Evolutionary conservation across 2,888 invertebrate genomes (phyloP).

Genomic region (Perizoma affinitatum): DNA sequence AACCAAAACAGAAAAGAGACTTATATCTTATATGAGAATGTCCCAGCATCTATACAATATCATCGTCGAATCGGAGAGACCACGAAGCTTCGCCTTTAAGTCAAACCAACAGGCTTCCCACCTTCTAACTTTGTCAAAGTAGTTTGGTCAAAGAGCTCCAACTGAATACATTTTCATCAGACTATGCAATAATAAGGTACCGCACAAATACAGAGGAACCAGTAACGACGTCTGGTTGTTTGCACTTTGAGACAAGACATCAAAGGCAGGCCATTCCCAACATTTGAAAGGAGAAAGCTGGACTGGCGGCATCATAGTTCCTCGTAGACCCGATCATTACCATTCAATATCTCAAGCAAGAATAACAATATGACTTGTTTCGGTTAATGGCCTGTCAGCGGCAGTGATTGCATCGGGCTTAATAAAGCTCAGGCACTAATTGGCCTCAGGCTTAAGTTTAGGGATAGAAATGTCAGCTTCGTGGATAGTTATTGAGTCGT

Average conservation of each 20-base stretch:
- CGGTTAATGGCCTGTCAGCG: conserved; percentile 26
- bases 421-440: conserved; percentile 10
- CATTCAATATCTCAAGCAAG: conserved; percentile 12
- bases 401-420: conserved; percentile 23
- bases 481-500: too few species aligned
- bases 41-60: too few species aligned
- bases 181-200: not conserved
- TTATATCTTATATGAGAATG: too few species aligned
- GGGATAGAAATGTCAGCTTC: not conserved
- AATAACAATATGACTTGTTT: conserved; percentile 15
- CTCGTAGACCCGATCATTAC: not conserved
- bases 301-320: too few species aligned
- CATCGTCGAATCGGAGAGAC: too few species aligned
- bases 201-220: not conserved
- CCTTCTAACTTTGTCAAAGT: not conserved
- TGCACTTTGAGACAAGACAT: not conserved
- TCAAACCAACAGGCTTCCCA: not conserved
- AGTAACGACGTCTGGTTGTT: not conserved
- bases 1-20: too few species aligned
- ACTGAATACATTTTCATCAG: not conserved
- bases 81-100: too few species aligned
- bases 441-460: conserved; percentile 15
- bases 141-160: not conserved
- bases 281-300: not conserved
- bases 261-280: not conserved